Evolutionary conservation across 35 echinoderm and acorn worm species (phyloP), one percentile per base, ranked within the genome.

Genomic region (Ophioderma brevispina): DNA sequence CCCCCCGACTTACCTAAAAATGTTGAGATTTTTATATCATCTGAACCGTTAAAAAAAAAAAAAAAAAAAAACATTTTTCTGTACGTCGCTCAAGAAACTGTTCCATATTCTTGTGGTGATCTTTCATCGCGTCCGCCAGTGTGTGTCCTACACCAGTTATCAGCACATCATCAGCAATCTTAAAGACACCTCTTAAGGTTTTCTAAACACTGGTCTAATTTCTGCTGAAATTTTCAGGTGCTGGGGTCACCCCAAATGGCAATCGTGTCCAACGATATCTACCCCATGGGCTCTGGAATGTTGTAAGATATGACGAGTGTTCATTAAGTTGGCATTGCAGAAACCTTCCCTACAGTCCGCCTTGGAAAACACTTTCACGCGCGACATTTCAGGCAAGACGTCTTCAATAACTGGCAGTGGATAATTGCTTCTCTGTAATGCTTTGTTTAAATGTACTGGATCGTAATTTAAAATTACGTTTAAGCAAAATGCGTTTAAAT

Each of bases 361-460:
- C 80, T 94, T 94, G 34, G 55, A 78, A 46, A 90, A 94, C 21
- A 94, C 76, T 55, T 94, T 94, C 4, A 89, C 70, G 1, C 90
- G 39, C 39, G 91, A 39, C 56, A 87, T 32, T 40, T 86, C 33
- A 13, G 91, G 91, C 33, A 93, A 49, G 3, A 91, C 38, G 78
- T 93, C 86, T 40, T 93, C 78, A 76, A 93, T 90, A 18, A 87
- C 84, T 19, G 56, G 86, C 33, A 89, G 37, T 31, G 92, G 92
- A 42, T 94, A 84, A 52, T 83, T 80, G 18, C 35, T 39, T 21
- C 86, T 37, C 55, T 93, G 84, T 21, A 93, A 50, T 14, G 86
- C 92, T 31, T 41, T 39, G 41, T 93, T 93, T 30, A 93, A 25
- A 39, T 82, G 86, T 37, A 32, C 34, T 76, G 92, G 85, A 70